Conservation (phyloP, 1,140 invertebrate genomes). For the Drosophila arawakana region DNA sequence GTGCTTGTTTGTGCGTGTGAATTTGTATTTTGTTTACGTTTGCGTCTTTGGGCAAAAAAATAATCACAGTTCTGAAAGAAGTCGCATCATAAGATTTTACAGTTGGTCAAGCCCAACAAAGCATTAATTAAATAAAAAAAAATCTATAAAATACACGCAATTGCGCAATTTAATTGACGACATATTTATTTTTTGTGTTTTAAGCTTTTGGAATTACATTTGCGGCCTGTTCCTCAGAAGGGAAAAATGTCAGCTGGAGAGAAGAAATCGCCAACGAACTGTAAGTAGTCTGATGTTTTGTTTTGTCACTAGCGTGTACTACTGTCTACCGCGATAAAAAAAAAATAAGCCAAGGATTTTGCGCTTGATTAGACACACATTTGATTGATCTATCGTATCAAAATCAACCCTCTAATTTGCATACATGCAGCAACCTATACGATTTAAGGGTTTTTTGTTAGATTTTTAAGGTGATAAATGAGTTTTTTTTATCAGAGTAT, state of each 20-base stretch:
- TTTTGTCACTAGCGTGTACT: not conserved
- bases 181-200: too few species aligned
- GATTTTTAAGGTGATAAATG: constrained; percentile 45
- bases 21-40: constrained; percentile 11
- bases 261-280: not conserved
- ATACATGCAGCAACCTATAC: constrained; percentile 20
- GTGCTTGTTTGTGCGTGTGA: not conserved
- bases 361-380: constrained; percentile 35
- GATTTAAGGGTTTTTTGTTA: constrained; percentile 21
- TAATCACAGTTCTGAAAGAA: too few species aligned
- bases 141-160: too few species aligned
- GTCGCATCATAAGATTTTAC: too few species aligned
- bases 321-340: not conserved
- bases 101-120: too few species aligned
- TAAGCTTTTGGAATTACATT: not conserved
- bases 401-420: constrained; percentile 39
- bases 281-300: constrained; percentile 21
- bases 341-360: constrained; percentile 32
- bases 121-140: too few species aligned
- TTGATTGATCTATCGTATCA: constrained; percentile 36
- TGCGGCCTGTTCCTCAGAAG: not conserved
- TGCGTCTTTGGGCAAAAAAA: not conserved
- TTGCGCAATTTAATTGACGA: too few species aligned
- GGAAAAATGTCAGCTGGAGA: constrained; percentile 2
- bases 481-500: constrained; percentile 11